These are phyloP conservation scores for Brachylomia viminalis DNA, from an alignment of 2,888 invertebrate genomes.

Conservation along the genomic window DNA sequence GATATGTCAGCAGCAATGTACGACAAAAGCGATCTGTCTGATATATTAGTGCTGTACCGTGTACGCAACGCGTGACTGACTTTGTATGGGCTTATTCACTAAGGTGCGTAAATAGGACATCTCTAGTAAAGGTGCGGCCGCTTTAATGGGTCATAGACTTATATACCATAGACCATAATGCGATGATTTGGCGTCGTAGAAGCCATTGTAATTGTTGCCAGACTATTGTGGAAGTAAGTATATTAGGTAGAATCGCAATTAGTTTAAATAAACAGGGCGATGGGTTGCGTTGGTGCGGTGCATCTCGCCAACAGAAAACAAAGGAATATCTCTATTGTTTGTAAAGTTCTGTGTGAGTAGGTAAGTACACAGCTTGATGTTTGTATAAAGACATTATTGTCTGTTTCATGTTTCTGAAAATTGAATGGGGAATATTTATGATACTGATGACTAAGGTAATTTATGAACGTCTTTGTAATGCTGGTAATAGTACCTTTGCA, in stretches of 20 bases:
- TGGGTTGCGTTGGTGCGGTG: slow-evolving; percentile 26
- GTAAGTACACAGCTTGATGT: slow-evolving; percentile 28
- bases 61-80: slow-evolving; percentile 75
- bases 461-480: background rate
- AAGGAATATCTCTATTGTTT: slow-evolving; percentile 73
- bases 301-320: slow-evolving; percentile 69
- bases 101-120: slow-evolving; percentile 81
- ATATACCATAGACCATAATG: slow-evolving; percentile 75
- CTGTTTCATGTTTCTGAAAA: slow-evolving; percentile 18
- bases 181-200: slow-evolving; percentile 75
- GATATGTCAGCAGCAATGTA: slow-evolving; percentile 43
- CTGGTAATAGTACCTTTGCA: background rate
- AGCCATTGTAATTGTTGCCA: slow-evolving; percentile 81
- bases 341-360: slow-evolving; percentile 63
- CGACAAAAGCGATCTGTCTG: slow-evolving; percentile 44
- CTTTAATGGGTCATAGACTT: slow-evolving; percentile 79
- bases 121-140: slow-evolving; percentile 80
- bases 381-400: slow-evolving; percentile 26
- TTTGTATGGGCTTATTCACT: slow-evolving; percentile 68
- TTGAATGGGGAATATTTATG: slow-evolving; percentile 14
- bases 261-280: slow-evolving; percentile 56
- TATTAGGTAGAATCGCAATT: slow-evolving; percentile 75
- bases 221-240: slow-evolving; percentile 73
- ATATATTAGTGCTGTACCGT: slow-evolving; percentile 54
- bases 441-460: slow-evolving; percentile 3